Conservation (phyloP, 1,140 invertebrate genomes). For the Euura saliciscinereae region DNA sequence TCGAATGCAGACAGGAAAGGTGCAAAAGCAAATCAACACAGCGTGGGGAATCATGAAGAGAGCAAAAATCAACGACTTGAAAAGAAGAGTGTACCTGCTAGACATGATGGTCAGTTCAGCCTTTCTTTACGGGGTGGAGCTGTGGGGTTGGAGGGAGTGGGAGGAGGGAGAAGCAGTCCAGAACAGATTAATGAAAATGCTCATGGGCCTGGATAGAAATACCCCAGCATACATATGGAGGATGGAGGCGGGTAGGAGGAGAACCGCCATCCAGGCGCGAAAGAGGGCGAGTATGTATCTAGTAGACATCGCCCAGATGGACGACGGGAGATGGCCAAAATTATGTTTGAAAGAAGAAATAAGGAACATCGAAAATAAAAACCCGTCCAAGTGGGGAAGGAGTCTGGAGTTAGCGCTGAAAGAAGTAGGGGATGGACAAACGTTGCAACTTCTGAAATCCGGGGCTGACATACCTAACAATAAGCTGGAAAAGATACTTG, state of each 20-base stretch:
- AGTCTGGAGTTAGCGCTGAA: too few relatives aligned
- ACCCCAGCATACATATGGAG: constrained; percentile 19
- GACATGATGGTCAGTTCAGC: constrained; percentile 13
- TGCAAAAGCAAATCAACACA: background rate
- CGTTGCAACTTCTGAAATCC: too few relatives aligned
- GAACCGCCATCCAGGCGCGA: constrained; percentile 12
- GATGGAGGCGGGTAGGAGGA: constrained; percentile 9
- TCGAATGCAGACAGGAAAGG: background rate
- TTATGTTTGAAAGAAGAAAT: constrained; percentile 15
- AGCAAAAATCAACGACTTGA: background rate
- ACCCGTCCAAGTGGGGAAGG: too few relatives aligned
- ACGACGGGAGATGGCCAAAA: constrained; percentile 15
- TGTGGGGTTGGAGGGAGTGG: constrained; percentile 13
- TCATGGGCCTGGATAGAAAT: constrained; percentile 12
- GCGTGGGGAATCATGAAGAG: too few relatives aligned
- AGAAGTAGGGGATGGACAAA: too few relatives aligned
- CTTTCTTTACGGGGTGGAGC: constrained; percentile 3
- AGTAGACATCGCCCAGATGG: constrained; percentile 10
- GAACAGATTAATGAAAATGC: constrained; percentile 13
- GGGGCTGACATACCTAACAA: too few relatives aligned
- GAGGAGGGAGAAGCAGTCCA: constrained; percentile 8
- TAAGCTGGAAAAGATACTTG: too few relatives aligned
- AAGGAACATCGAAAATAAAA: too few relatives aligned
- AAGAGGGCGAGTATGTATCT: constrained; percentile 9
- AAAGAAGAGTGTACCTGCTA: constrained; percentile 8